A percentile compares a stretch with the other conserved stretches of the same genome.
These are phyloP conservation scores for Sandelia bainsii DNA, from an alignment of 2,797 vertebrate genomes.

Conservation along the genomic window DNA sequence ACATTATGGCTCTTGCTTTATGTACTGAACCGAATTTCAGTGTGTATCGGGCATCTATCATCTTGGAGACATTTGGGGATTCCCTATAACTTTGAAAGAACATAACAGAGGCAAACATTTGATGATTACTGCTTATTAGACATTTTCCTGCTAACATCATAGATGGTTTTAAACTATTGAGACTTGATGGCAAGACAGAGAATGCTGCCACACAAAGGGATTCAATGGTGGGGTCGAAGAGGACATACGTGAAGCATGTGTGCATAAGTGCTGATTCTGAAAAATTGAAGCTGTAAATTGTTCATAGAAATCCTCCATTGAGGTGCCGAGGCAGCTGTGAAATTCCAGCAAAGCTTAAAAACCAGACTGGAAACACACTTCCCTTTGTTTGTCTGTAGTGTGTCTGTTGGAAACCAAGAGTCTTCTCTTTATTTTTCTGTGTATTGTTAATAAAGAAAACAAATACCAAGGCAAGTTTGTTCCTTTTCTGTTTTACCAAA, in stretches of 20 bases:
- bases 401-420: neutral
- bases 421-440: conserved; percentile 1
- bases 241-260: conserved; percentile 86
- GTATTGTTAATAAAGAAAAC: neutral
- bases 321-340: conserved; percentile 75
- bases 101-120: conserved; percentile 19
- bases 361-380: conserved; percentile 21
- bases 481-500: neutral
- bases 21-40: conserved; percentile 18
- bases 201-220: conserved; percentile 52
- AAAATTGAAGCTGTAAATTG: conserved; percentile 58
- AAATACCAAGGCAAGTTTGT: neutral
- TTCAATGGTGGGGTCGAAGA: conserved; percentile 42
- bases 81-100: conserved; percentile 12
- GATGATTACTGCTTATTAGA: conserved; percentile 1
- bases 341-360: conserved; percentile 47
- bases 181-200: conserved; percentile 41
- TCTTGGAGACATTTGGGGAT: conserved; percentile 28
- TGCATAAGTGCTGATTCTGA: conserved; percentile 78
- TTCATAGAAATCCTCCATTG: conserved; percentile 72
- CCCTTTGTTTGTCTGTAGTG: neutral
- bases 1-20: conserved; percentile 5
- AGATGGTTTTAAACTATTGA: conserved; percentile 45
- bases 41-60: conserved; percentile 27
- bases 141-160: conserved; percentile 17